phyloP scores from a whole-genome alignment of 2,888 invertebrate genomes.

The Linnaemya vulpina region DNA sequence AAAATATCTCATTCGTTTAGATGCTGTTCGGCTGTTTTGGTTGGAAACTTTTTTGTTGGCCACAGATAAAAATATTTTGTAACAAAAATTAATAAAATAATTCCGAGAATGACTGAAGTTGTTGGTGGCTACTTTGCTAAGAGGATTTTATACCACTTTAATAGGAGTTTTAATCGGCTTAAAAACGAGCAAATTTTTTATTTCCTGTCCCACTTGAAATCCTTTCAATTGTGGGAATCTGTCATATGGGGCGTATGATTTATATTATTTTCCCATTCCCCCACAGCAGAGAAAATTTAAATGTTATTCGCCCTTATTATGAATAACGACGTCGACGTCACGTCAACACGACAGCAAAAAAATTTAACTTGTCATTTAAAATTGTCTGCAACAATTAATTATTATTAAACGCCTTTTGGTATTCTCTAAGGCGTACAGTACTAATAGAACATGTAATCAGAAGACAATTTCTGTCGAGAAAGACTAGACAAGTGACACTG shows the following conservation, averaged over 20 bases:
- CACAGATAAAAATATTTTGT: background rate
- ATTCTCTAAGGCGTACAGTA: no score
- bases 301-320: no score
- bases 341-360: no score
- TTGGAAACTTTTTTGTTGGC: background rate
- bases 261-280: background rate
- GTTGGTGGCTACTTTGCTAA: background rate
- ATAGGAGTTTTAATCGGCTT: background rate
- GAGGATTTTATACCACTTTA: background rate
- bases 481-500: no score
- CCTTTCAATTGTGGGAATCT: background rate
- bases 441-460: no score
- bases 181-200: background rate
- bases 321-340: no score
- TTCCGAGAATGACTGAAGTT: background rate
- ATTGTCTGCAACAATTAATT: no score
- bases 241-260: background rate
- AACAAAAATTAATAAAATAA: background rate
- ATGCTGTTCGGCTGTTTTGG: background rate
- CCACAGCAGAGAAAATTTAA: no score
- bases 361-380: no score
- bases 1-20: background rate
- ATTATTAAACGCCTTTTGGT: no score
- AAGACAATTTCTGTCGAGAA: no score
- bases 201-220: background rate